These are phyloP conservation scores for Masticophis lateralis DNA, from an alignment of 2,797 vertebrate genomes.

Conservation along the genomic window DNA sequence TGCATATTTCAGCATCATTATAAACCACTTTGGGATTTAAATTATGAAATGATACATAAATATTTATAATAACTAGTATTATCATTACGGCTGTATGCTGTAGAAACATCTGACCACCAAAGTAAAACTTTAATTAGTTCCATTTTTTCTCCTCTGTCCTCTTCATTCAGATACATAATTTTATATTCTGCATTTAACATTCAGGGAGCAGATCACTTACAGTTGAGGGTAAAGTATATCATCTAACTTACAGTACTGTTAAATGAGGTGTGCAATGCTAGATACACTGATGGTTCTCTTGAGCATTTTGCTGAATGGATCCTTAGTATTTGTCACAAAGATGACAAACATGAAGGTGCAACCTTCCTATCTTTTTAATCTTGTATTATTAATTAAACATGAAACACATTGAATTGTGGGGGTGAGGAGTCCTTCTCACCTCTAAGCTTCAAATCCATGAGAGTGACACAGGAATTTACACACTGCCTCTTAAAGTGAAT, in stretches of 20 bases:
- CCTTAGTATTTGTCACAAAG: background rate
- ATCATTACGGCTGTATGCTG: background rate
- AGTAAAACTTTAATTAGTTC: background rate
- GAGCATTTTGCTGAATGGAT: background rate
- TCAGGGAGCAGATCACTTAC: background rate
- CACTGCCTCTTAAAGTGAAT: background rate
- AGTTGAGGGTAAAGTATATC: background rate
- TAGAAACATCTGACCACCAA: background rate
- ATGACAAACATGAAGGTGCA: background rate
- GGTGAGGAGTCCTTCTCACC: background rate
- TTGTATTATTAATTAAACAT: background rate
- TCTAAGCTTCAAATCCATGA: background rate
- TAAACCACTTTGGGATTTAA: background rate
- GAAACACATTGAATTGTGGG: background rate
- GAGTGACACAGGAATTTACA: background rate
- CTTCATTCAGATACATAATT: background rate
- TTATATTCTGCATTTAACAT: background rate
- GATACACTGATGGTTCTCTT: background rate
- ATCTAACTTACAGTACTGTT: background rate
- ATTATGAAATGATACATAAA: background rate
- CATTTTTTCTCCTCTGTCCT: background rate
- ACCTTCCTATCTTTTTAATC: background rate
- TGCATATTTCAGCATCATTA: background rate
- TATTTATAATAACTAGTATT: background rate
- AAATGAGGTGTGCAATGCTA: background rate